These are phyloP conservation scores for Lithobates pipiens DNA, from an alignment of 2,797 vertebrate genomes.

Conservation along the genomic window DNA sequence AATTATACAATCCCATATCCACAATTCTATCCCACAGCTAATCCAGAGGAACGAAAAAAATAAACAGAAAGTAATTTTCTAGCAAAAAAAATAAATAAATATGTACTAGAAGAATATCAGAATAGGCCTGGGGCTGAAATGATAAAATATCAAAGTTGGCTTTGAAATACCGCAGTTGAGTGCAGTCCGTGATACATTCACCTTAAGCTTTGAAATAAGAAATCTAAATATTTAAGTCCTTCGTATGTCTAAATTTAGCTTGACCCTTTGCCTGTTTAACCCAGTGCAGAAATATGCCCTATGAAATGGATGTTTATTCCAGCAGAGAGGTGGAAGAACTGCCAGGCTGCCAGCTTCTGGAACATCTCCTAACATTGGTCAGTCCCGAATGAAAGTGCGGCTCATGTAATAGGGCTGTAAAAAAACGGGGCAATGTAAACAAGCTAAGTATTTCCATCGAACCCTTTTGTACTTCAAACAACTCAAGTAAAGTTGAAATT, in stretches of 20 bases:
- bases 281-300: slow-evolving; percentile 16
- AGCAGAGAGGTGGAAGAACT: slow-evolving; percentile 29
- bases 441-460: slow-evolving; percentile 53
- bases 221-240: slow-evolving; percentile 28
- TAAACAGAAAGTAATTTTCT: no score
- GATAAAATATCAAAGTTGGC: neutral
- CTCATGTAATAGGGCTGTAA: slow-evolving; percentile 51
- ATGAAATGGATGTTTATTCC: slow-evolving; percentile 39
- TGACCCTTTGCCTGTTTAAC: neutral
- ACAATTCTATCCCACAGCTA: no score
- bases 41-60: no score
- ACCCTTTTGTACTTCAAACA: slow-evolving; percentile 30
- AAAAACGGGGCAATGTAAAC: slow-evolving; percentile 57
- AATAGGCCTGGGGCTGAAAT: no score
- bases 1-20: no score
- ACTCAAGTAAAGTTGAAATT: slow-evolving; percentile 53
- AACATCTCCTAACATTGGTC: slow-evolving; percentile 46
- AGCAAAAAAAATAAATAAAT: no score
- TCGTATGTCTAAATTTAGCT: slow-evolving; percentile 18
- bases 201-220: neutral
- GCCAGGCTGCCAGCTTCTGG: slow-evolving; percentile 12
- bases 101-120: no score
- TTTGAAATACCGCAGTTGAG: neutral
- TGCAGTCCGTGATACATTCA: no score
- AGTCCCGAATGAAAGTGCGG: slow-evolving; percentile 35